A percentile compares a stretch with the other conserved stretches of the same genome.
phyloP scores from a whole-genome alignment of 2,888 invertebrate species.

The Tolmerus cingulatus region DNA sequence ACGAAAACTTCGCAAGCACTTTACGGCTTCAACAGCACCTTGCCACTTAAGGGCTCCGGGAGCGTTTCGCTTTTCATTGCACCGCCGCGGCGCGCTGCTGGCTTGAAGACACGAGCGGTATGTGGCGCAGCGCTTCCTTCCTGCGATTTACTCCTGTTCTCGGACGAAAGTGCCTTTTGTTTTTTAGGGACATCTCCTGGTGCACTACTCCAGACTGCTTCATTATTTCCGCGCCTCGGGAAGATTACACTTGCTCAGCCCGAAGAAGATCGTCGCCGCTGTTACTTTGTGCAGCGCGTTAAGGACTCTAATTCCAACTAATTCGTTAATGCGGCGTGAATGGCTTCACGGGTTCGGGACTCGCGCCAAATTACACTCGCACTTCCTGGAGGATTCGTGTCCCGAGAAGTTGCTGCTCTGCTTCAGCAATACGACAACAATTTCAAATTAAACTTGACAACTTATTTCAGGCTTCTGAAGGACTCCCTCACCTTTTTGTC shows the following conservation, averaged over 20 bases:
- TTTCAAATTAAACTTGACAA: neutral
- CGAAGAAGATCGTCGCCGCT: neutral
- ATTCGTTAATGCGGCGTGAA: neutral
- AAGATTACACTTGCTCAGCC: neutral
- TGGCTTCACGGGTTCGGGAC: neutral
- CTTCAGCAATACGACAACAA: neutral
- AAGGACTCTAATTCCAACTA: neutral
- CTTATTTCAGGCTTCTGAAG: neutral
- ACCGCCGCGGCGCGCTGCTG: neutral
- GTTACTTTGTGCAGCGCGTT: neutral
- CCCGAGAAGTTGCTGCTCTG: neutral
- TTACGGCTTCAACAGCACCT: slow-evolving; percentile 12
- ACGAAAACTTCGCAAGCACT: slow-evolving; percentile 14
- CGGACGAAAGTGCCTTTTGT: neutral
- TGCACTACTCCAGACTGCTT: neutral
- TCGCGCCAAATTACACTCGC: neutral
- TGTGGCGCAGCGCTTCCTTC: neutral
- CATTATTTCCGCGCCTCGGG: neutral
- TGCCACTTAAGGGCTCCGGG: neutral
- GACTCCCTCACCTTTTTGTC: no score
- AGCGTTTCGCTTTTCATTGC: neutral
- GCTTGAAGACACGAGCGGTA: neutral
- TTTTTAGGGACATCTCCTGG: neutral
- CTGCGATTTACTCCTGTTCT: neutral
- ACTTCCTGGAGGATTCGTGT: neutral